Evolutionary conservation across 2,113 vertebrate species (phyloP), one percentile per base, ranked within the genome.

Genomic region (Aldabrachelys gigantea): DNA sequence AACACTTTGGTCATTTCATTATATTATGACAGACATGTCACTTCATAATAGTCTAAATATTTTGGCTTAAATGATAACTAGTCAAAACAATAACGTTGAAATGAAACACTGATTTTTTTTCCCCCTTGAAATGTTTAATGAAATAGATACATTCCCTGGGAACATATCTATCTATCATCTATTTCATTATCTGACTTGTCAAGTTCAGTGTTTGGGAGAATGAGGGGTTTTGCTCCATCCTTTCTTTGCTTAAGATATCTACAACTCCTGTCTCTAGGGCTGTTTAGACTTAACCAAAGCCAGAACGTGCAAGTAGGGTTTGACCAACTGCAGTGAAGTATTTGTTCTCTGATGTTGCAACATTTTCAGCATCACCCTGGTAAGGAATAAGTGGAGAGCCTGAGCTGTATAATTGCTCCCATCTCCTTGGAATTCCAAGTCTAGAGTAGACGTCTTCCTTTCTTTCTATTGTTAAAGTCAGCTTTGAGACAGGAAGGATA

Each of bases 271-370:
- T 47, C 41, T 16, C 5, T 78, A 78, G 41, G 13, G 75, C 41
- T 47, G 75, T 47, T 78, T 47, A 44, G 41, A 47, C 75, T 44
- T 78, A 41, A 8, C 21, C 72, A 44, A 44, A 76, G 3, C 72
- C 22, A 76, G 19, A 76, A 76, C 5, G 12, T 44, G 41, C 24
- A 78, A 44, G 25, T 78, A 78, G 22, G 12, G 41, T 44, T 78
- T 78, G 21, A 52, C 57, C 25, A 59, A 21, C 19, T 85, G 22
- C 0, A 0, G 10, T 89, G 6, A 87, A 31, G 12, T 84, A n/a
- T 79, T 76, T 78, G 82, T 80, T 83, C 2, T 83, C 1, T 1
- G 27, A 29, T 8, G 13, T 22, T 82, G 13, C 62, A 59, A 69
- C 9, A 14, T 29, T 92, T 95, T 89, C 82, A 44, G 10, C 25